Conservation (phyloP, 2,888 invertebrate genomes). For the Xanthia togata region DNA sequence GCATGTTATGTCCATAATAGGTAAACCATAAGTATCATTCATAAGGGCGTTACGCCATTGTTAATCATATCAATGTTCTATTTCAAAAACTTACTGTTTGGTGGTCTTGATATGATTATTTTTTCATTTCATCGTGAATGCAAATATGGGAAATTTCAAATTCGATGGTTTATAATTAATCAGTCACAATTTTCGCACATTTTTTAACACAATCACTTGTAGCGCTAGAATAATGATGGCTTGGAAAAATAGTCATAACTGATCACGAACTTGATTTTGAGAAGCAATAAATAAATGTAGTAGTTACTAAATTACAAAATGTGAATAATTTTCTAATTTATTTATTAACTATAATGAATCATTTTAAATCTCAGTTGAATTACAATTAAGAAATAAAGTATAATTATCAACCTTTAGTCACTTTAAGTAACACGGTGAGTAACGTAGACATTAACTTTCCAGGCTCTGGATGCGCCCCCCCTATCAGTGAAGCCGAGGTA, state of each 20-base stretch:
- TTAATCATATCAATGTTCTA: constrained; percentile 80
- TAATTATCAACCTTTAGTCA: constrained; percentile 24
- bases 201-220: constrained; percentile 20
- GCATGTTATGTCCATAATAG: constrained; percentile 88
- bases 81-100: constrained; percentile 67
- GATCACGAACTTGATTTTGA: constrained; percentile 65
- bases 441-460: constrained; percentile 79
- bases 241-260: constrained; percentile 78
- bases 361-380: constrained; percentile 3
- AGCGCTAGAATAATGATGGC: constrained; percentile 20
- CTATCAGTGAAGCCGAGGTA: constrained; percentile 88
- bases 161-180: constrained; percentile 37
- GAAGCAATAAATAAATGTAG: constrained; percentile 38
- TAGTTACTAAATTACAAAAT: constrained; percentile 33
- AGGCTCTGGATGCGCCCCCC: constrained; percentile 85
- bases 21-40: constrained; percentile 91
- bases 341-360: constrained; percentile 51
- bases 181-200: constrained; percentile 24
- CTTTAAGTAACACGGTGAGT: constrained; percentile 40
- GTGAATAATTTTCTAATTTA: constrained; percentile 56
- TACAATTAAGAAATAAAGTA: constrained; percentile 27
- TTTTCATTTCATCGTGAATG: constrained; percentile 75
- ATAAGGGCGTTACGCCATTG: constrained; percentile 86
- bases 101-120: constrained; percentile 81
- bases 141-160: constrained; percentile 50